A percentile compares a stretch with the other conserved stretches of the same genome.
These are phyloP conservation scores for Thunnus thynnus DNA, from an alignment of 2,113 vertebrate genomes.

Conservation along the genomic window DNA sequence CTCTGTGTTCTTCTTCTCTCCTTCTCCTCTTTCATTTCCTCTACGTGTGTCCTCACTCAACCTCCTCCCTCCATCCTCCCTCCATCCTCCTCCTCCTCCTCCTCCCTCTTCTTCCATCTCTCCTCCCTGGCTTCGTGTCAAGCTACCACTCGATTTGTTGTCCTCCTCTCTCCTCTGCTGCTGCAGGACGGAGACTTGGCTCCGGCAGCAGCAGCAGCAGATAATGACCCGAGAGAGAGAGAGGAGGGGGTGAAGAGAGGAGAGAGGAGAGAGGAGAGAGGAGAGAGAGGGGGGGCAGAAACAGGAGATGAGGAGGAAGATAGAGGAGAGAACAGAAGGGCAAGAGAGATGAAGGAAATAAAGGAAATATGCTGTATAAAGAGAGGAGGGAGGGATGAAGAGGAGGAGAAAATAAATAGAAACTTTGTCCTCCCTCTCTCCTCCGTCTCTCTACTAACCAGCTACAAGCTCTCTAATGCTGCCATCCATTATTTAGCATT, in stretches of 20 bases:
- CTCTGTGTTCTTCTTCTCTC: constrained; percentile 14
- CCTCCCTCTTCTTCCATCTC: not conserved
- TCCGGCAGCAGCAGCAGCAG: constrained; percentile 39
- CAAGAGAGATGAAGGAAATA: constrained; percentile 8
- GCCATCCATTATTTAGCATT: constrained; percentile 70
- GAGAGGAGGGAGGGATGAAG: not conserved
- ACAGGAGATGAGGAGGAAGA: not conserved
- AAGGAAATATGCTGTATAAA: constrained; percentile 7
- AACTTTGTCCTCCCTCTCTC: constrained; percentile 38
- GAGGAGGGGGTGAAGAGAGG: not conserved
- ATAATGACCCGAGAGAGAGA: constrained; percentile 54
- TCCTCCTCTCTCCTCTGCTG: constrained; percentile 36
- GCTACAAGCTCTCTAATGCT: constrained; percentile 57
- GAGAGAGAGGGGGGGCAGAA: constrained; percentile 11
- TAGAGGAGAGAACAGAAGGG: constrained; percentile 11
- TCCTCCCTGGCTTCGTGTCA: constrained; percentile 49
- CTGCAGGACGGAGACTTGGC: constrained; percentile 62
- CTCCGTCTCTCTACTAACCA: constrained; percentile 28
- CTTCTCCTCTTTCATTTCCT: constrained; percentile 19
- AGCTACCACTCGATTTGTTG: constrained; percentile 33
- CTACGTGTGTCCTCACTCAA: constrained; percentile 15
- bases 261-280: not conserved
- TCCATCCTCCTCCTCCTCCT: not conserved
- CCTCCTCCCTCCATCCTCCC: constrained; percentile 9
- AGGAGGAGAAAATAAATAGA: constrained; percentile 18